A percentile compares a stretch with the other conserved stretches of the same genome.
These are phyloP conservation scores for Meandrusa payeni DNA, from an alignment of 2,888 invertebrate species.

Conservation along the genomic window DNA sequence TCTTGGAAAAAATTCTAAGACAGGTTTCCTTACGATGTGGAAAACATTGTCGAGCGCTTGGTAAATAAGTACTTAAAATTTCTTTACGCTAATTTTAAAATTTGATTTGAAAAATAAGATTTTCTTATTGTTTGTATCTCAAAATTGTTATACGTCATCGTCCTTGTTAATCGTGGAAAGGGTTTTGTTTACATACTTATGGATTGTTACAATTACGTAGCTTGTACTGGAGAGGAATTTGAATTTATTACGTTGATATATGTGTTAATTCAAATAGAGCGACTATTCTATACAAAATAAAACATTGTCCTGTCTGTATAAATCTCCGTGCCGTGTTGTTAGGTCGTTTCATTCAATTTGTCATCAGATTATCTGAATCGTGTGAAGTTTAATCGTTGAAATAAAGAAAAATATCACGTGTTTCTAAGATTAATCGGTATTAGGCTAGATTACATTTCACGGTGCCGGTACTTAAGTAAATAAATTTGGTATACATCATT, in stretches of 20 bases:
- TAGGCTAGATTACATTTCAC: constrained; percentile 67
- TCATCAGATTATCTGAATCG: constrained; percentile 25
- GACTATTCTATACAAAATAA: constrained; percentile 16
- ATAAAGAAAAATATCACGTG: constrained; percentile 35
- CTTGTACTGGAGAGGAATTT: constrained; percentile 2
- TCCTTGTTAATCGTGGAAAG: too few relatives aligned
- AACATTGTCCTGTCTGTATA: constrained; percentile 18
- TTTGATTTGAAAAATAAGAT: too few relatives aligned
- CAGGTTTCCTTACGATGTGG: too few relatives aligned
- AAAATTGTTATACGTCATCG: too few relatives aligned
- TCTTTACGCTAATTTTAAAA: too few relatives aligned
- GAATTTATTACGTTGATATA: constrained; percentile 19
- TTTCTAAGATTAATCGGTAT: constrained; percentile 64
- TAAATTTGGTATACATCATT: constrained; percentile 70
- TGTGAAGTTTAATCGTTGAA: constrained; percentile 27
- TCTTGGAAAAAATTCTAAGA: too few relatives aligned
- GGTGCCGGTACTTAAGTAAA: constrained; percentile 65
- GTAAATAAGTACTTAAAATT: too few relatives aligned
- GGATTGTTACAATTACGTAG: constrained; percentile 11
- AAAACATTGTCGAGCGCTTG: too few relatives aligned
- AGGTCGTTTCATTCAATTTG: constrained; percentile 21
- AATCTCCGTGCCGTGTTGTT: constrained; percentile 17
- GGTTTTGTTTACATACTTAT: too few relatives aligned
- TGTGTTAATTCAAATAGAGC: constrained; percentile 21
- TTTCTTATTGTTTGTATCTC: too few relatives aligned